Conservation (phyloP, 2,888 invertebrate species). For the Keiferia lycopersicella region DNA sequence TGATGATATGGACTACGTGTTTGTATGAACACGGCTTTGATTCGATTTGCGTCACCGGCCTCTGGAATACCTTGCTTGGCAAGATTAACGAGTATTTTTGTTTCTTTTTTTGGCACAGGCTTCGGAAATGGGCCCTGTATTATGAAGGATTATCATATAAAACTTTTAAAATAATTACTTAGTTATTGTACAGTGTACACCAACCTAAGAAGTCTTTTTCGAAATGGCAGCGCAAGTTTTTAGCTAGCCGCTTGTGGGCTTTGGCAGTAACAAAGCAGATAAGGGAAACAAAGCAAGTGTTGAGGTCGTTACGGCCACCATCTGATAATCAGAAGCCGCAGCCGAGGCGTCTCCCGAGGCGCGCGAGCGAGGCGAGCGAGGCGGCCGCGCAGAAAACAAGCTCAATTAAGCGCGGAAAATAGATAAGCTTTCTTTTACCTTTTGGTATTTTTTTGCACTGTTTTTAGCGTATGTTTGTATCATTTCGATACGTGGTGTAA, state of each 20-base stretch:
- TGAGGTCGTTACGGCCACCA: conserved; percentile 33
- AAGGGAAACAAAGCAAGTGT: conserved; percentile 34
- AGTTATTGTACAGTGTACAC: too few species aligned
- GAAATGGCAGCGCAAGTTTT: conserved; percentile 13
- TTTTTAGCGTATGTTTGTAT: neutral
- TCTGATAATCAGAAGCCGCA: conserved; percentile 37
- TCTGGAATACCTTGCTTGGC: too few species aligned
- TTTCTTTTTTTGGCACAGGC: too few species aligned
- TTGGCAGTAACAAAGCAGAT: conserved; percentile 23
- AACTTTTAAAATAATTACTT: too few species aligned
- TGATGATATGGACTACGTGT: too few species aligned
- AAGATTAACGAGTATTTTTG: too few species aligned
- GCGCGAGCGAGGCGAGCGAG: conserved; percentile 35
- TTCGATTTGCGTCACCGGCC: too few species aligned
- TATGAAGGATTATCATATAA: too few species aligned
- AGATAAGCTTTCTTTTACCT: neutral
- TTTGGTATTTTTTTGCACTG: neutral
- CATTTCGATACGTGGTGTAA: neutral
- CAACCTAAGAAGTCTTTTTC: neutral
- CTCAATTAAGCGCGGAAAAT: conserved; percentile 36
- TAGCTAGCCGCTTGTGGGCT: conserved; percentile 12
- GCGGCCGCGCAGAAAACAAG: conserved; percentile 41
- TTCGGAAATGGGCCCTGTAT: too few species aligned
- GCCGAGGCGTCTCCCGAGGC: conserved; percentile 38
- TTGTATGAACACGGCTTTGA: too few species aligned